A percentile compares a stretch with the other conserved stretches of the same genome.
Evolutionary conservation across 2,113 vertebrate genomes (phyloP).

Genomic region (Euleptes europaea): DNA sequence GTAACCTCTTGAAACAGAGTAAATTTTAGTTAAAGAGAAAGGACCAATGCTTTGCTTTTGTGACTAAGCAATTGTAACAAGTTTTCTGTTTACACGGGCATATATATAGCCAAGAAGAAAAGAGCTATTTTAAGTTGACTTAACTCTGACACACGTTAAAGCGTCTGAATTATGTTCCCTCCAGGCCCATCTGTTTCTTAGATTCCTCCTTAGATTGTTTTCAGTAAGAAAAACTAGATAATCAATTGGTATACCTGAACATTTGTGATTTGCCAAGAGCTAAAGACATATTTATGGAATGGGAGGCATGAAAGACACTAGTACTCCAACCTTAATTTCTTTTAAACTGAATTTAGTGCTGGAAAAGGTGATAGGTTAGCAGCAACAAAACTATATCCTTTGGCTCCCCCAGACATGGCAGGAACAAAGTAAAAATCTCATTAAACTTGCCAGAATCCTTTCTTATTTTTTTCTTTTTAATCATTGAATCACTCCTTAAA

Average conservation of each 20-base stretch:
- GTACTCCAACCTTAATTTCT: not conserved
- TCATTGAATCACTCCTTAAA: not conserved
- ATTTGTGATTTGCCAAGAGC: not conserved
- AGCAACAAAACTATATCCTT: not conserved
- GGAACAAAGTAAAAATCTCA: not conserved
- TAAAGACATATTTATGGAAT: not conserved
- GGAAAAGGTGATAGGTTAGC: not conserved
- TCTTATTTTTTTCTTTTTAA: not conserved
- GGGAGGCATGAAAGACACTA: not conserved
- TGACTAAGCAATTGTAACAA: not conserved
- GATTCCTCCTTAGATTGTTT: slow-evolving; percentile 37
- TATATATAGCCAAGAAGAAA: not conserved
- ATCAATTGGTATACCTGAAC: slow-evolving; percentile 19
- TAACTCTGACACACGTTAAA: slow-evolving; percentile 3
- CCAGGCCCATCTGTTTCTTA: slow-evolving; percentile 38
- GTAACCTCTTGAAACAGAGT: not conserved
- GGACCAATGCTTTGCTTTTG: not conserved
- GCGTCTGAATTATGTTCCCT: slow-evolving; percentile 39
- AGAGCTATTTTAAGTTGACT: slow-evolving; percentile 27
- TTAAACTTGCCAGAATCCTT: not conserved
- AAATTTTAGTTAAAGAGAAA: not conserved
- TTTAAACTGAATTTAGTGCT: slow-evolving; percentile 3
- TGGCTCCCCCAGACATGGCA: not conserved
- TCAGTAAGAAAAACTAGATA: slow-evolving; percentile 22
- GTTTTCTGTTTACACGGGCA: slow-evolving; percentile 14